Evolutionary conservation across 2,888 invertebrate genomes (phyloP).

Genomic region (Eupithecia dodoneata): DNA sequence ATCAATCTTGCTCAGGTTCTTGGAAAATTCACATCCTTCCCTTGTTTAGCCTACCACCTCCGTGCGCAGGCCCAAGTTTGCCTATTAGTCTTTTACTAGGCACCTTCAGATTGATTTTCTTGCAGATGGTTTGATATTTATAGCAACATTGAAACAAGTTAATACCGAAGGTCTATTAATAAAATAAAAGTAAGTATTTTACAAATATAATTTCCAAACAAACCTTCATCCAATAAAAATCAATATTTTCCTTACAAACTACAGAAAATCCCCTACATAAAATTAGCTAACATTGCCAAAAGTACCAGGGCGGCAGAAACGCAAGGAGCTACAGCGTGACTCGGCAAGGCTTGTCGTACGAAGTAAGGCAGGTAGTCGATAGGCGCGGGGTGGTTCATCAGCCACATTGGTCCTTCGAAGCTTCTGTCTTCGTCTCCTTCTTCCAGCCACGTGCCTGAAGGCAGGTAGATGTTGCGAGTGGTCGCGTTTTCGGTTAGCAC

Average conservation of each 20-base stretch:
- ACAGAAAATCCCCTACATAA: slow-evolving; percentile 17
- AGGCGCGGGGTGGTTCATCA: slow-evolving; percentile 87
- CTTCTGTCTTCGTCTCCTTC: slow-evolving; percentile 73
- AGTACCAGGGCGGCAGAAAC: slow-evolving; percentile 53
- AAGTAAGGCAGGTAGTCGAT: slow-evolving; percentile 89
- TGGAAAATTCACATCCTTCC: slow-evolving; percentile 19
- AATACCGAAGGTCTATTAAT: not conserved
- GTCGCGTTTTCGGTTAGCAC: slow-evolving; percentile 86
- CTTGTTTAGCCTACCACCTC: not conserved
- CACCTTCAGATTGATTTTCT: not conserved
- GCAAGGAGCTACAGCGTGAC: slow-evolving; percentile 45
- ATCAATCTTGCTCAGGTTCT: slow-evolving; percentile 31
- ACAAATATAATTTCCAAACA: not conserved
- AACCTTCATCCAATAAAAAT: not conserved
- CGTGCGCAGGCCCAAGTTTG: not conserved
- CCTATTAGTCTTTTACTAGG: not conserved
- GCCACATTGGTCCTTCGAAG: slow-evolving; percentile 85
- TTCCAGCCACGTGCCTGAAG: slow-evolving; percentile 89
- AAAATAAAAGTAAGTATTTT: not conserved
- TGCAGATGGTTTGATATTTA: not conserved
- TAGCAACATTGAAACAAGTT: not conserved
- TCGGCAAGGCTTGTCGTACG: slow-evolving; percentile 54
- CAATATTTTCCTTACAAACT: not conserved
- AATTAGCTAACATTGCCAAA: slow-evolving; percentile 52
- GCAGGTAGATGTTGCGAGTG: slow-evolving; percentile 89